Conservation (phyloP, 2,888 invertebrate genomes). For the Brenthis ino region DNA sequence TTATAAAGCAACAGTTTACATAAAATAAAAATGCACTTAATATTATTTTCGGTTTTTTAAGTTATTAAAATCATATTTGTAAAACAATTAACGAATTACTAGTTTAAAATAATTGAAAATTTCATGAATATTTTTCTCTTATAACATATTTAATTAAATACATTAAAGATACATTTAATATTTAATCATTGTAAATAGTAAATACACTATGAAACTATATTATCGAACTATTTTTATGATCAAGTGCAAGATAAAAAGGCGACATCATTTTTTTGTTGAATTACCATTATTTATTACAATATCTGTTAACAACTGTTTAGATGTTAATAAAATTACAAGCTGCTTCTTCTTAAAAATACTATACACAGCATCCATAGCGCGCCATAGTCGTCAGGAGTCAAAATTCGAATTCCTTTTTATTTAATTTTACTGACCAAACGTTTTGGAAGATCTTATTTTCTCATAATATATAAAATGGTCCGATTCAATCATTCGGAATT, state of each 20-base stretch:
- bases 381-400: slow-evolving; percentile 36
- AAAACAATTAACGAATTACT: not conserved
- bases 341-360: slow-evolving; percentile 32
- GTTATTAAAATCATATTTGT: slow-evolving; percentile 4
- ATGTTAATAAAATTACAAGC: slow-evolving; percentile 23
- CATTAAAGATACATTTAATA: slow-evolving; percentile 33
- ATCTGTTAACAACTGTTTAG: slow-evolving; percentile 32
- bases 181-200: slow-evolving; percentile 39
- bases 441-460: slow-evolving; percentile 19
- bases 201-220: slow-evolving; percentile 40
- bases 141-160: not conserved
- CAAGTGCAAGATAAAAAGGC: slow-evolving; percentile 28
- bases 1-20: too few species aligned
- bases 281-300: slow-evolving; percentile 17
- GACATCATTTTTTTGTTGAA: slow-evolving; percentile 24
- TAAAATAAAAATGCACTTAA: not conserved
- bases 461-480: slow-evolving; percentile 5
- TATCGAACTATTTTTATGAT: slow-evolving; percentile 27
- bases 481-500: not conserved
- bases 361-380: slow-evolving; percentile 31
- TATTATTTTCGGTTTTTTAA: not conserved
- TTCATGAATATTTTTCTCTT: not conserved
- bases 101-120: not conserved
- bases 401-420: not conserved
- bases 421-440: not conserved